Evolutionary conservation across 2,888 invertebrate genomes (phyloP).

Genomic region (Sclerodermus sp.): DNA sequence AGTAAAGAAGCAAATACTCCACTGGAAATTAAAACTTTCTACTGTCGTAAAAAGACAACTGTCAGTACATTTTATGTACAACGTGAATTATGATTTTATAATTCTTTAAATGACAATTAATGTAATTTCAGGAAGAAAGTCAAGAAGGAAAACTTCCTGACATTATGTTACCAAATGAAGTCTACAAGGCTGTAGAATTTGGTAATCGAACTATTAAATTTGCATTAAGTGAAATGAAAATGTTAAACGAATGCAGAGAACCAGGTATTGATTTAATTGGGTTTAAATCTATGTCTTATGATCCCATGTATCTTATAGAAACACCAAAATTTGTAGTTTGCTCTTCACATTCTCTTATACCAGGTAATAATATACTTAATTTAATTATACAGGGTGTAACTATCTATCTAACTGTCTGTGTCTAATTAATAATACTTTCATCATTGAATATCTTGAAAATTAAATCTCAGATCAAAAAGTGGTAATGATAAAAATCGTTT

Average conservation of each 20-base stretch:
- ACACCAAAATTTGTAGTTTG: conserved; percentile 20
- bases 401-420: too few species aligned
- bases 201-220: conserved; percentile 23
- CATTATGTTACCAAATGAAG: conserved; percentile 5
- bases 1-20: conserved; percentile 25
- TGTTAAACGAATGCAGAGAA: not conserved
- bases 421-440: too few species aligned
- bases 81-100: not conserved
- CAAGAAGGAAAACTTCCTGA: conserved; percentile 4
- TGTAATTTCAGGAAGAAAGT: not conserved
- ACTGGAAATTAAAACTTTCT: conserved; percentile 17
- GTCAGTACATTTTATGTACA: conserved; percentile 9
- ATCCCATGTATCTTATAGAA: conserved; percentile 20
- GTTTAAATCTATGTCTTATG: conserved; percentile 17
- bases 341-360: conserved; percentile 4
- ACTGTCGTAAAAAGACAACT: not conserved
- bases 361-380: not conserved
- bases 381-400: not conserved
- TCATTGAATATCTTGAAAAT: too few species aligned
- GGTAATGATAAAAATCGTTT: too few species aligned
- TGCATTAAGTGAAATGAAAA: conserved; percentile 14
- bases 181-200: conserved; percentile 8
- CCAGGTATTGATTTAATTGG: conserved; percentile 29
- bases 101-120: not conserved
- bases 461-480: too few species aligned